Conservation (phyloP, 2,113 vertebrate species). For the Macroglossus sobrinus region DNA sequence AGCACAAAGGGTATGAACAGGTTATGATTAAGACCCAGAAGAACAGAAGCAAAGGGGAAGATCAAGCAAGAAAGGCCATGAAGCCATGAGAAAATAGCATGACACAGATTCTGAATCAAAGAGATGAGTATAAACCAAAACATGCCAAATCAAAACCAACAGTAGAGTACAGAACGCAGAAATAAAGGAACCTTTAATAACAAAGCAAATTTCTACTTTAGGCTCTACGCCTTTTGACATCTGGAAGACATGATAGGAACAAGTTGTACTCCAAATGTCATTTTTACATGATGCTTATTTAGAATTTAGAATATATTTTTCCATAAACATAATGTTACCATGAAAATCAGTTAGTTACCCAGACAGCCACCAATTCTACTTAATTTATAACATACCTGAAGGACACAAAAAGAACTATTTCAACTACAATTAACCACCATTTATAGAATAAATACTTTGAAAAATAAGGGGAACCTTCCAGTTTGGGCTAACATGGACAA, state of each 20-base stretch:
- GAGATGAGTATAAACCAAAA: background rate
- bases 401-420: background rate
- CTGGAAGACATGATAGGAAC: background rate
- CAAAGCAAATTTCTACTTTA: background rate
- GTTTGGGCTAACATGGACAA: background rate
- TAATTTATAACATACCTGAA: constrained; percentile 23
- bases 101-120: background rate
- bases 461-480: background rate
- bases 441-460: constrained; percentile 17
- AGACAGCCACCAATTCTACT: background rate
- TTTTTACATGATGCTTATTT: background rate
- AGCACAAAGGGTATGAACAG: background rate
- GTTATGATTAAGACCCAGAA: background rate
- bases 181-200: background rate
- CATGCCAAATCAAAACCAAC: background rate
- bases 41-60: background rate
- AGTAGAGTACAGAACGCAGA: background rate
- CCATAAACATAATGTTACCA: background rate
- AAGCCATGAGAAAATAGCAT: background rate
- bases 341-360: background rate
- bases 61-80: background rate
- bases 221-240: background rate
- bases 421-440: background rate
- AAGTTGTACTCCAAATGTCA: background rate
- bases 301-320: constrained; percentile 14